Base-by-base conservation (phyloP, 2,113 vertebrate genomes). In the Cryptomyrus ogoouensis region DNA sequence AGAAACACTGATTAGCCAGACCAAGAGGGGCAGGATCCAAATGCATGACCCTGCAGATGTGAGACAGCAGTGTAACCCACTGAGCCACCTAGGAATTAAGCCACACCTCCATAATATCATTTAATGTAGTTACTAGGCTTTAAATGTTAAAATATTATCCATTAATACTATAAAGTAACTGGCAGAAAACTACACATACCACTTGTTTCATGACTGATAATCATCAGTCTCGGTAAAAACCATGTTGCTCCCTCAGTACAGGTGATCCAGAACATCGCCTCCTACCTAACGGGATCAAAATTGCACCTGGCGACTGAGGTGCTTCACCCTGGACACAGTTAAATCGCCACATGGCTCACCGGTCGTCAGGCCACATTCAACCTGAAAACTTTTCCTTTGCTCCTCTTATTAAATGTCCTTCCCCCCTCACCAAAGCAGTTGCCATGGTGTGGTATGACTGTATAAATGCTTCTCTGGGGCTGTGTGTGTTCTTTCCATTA, bases 401-500 rank as follows among this genome's bases (percentile, higher is more conserved):
- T 87, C 47, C 85, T 53, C n/a, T 56, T 24, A 87, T 87, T 87
- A 56, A 53, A 87, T 31, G n/a, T 17, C 47, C n/a, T 21, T 19
- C 46, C 47, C 46, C 46, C 84, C 24, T 31, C 15, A 9, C 19
- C 7, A 47, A 87, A 53, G n/a, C 85, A 49, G 85, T 87, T 87
- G 85, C 27, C 49, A 87, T 87, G 50, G 50, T 53, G 85, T 8
- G 24, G 24, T 19, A 27, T 52, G 47, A 52, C 47, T 27, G 12
- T 27, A 53, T 53, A 31, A 24, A 53, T 56, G 50, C 85, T 56
- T 87, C 50, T 87, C 85, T 31, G 49, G 47, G 50, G 50, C 50
- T 8, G 15, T 6, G 13, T 12, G 10, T 53, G 85, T 87, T 87
- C 50, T 87, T 87, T 87, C 85, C 85, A 87, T 87, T 87, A 87